phyloP scores from a whole-genome alignment of 1,140 invertebrate species.

The Caerostris extrusa region DNA sequence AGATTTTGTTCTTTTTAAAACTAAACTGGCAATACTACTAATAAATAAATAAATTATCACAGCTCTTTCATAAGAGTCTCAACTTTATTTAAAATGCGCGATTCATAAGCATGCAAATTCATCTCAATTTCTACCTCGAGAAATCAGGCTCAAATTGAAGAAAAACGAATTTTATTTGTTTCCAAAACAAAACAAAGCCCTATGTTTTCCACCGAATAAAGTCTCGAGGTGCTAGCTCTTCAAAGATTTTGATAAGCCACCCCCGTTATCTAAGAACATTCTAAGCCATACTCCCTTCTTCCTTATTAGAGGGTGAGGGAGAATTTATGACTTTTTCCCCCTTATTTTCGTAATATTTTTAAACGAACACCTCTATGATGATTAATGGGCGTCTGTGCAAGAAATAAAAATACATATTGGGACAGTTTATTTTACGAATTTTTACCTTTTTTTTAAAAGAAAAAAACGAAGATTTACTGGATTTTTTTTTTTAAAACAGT shows the following conservation, averaged over 20 bases:
- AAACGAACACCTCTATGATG: neutral
- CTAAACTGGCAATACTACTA: too few species aligned
- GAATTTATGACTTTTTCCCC: constrained; percentile 2
- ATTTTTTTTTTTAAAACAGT: neutral
- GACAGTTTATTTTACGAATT: neutral
- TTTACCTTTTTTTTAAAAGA: neutral
- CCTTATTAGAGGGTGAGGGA: constrained; percentile 6
- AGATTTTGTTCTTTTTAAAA: too few species aligned
- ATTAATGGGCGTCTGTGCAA: neutral
- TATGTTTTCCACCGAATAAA: neutral
- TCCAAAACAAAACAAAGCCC: neutral
- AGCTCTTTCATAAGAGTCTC: too few species aligned
- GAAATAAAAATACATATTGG: neutral
- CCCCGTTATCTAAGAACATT: neutral
- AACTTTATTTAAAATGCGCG: neutral
- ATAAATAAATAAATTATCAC: too few species aligned
- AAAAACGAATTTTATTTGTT: neutral
- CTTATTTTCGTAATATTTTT: neutral
- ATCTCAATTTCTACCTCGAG: neutral
- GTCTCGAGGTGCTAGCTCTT: neutral
- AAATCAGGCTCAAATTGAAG: neutral
- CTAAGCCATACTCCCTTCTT: neutral
- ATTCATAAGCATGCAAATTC: neutral
- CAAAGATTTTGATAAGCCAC: neutral
- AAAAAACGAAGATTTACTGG: neutral